phyloP scores from a whole-genome alignment of 2,888 invertebrate genomes.

The Tetramorium bicarinatum region DNA sequence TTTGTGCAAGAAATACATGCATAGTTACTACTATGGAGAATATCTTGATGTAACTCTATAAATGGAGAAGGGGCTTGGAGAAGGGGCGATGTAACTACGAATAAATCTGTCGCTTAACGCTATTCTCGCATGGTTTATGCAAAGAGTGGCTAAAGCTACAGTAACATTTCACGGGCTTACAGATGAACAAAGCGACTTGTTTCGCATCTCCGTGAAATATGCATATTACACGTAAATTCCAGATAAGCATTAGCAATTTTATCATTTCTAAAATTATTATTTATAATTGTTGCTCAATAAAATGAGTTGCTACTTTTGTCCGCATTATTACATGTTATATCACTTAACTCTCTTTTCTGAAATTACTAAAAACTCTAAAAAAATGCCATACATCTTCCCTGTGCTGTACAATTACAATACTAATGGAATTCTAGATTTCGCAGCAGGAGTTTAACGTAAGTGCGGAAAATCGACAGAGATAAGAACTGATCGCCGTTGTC shows the following conservation, averaged over 20 bases:
- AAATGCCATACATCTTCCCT: neutral
- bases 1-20: neutral
- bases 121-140: conserved; percentile 35
- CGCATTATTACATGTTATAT: neutral
- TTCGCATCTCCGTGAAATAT: neutral
- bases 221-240: conserved; percentile 14
- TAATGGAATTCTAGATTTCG: neutral
- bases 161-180: conserved; percentile 42
- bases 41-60: conserved; percentile 37
- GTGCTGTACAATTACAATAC: neutral
- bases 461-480: conserved; percentile 40
- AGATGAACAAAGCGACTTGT: conserved; percentile 30
- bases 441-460: neutral
- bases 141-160: conserved; percentile 26
- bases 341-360: neutral
- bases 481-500: conserved; percentile 58
- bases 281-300: neutral
- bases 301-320: neutral
- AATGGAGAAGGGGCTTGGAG: no score
- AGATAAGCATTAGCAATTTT: neutral
- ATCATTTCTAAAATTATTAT: neutral
- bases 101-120: conserved; percentile 43
- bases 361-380: neutral
- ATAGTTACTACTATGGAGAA: neutral
- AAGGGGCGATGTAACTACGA: conserved; percentile 14